A percentile compares a stretch with the other conserved stretches of the same genome.
phyloP scores from a whole-genome alignment of 2,113 vertebrate genomes.

The Potamarius usumacintae region DNA sequence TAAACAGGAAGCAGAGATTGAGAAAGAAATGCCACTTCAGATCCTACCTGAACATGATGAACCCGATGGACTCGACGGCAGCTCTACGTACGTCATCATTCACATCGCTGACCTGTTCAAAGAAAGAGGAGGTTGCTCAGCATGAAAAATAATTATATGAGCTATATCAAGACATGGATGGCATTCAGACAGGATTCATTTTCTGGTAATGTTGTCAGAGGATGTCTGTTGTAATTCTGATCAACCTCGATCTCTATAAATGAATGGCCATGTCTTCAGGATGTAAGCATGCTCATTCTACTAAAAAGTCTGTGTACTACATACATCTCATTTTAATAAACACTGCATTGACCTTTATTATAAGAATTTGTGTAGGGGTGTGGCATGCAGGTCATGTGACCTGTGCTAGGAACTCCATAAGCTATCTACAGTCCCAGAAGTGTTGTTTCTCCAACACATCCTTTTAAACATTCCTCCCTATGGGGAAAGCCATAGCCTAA shows the following conservation, averaged over 20 bases:
- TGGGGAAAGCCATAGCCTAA: too few relatives aligned
- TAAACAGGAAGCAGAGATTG: not conserved
- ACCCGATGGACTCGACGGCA: conserved; percentile 96
- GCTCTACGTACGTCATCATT: conserved; percentile 96
- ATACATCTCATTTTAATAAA: not conserved
- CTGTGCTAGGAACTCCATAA: not conserved
- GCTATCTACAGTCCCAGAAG: too few relatives aligned
- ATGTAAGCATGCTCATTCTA: not conserved
- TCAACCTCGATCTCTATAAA: not conserved
- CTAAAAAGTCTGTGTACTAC: not conserved
- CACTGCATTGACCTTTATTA: not conserved
- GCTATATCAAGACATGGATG: not conserved
- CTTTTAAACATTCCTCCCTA: too few relatives aligned
- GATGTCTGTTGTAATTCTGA: not conserved
- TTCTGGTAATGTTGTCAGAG: not conserved
- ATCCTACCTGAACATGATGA: conserved; percentile 96
- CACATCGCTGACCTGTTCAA: conserved; percentile 90
- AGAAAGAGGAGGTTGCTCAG: not conserved
- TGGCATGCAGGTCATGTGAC: not conserved
- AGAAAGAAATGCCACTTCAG: not conserved
- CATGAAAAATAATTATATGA: not conserved
- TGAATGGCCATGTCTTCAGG: not conserved
- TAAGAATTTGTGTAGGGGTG: not conserved
- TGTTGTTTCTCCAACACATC: too few relatives aligned
- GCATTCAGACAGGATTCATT: not conserved